Percentiles rank a stretch among this genome's conserved stretches.
phyloP scores from a whole-genome alignment of 92 coral and sea anemone genomes.

The Porites divaricata region DNA sequence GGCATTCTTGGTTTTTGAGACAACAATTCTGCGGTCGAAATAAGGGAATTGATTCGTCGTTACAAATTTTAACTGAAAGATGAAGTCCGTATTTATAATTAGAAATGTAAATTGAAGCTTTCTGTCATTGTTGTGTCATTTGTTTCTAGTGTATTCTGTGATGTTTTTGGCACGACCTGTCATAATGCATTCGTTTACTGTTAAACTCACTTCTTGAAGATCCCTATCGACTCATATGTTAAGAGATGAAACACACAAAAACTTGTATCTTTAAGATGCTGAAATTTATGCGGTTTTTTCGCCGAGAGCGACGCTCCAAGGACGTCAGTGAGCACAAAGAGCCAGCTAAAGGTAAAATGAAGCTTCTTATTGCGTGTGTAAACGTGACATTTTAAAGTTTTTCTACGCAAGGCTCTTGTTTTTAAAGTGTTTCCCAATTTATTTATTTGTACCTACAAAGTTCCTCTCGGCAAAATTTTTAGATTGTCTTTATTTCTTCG shows the following conservation, averaged over 20 bases:
- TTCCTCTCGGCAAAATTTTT: not conserved
- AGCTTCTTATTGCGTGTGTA: not conserved
- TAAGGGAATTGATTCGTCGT: conserved; percentile 7
- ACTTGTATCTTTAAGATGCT: conserved; percentile 7
- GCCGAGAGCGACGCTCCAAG: conserved; percentile 22
- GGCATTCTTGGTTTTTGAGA: not conserved
- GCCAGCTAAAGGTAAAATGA: conserved; percentile 25
- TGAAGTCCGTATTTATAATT: conserved; percentile 12
- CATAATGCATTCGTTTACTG: not conserved
- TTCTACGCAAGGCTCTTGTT: not conserved
- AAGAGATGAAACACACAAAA: conserved; percentile 12
- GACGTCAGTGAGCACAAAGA: not conserved
- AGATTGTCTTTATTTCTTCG: not conserved
- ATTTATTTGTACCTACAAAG: not conserved
- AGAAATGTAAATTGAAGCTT: conserved; percentile 26
- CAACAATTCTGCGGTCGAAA: not conserved
- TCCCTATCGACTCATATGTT: not conserved
- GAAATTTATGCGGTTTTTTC: conserved; percentile 21
- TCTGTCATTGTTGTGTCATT: conserved; percentile 1
- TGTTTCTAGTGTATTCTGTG: not conserved
- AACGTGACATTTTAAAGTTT: not conserved
- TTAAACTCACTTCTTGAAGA: not conserved
- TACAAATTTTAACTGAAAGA: conserved; percentile 1
- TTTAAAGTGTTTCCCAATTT: not conserved
- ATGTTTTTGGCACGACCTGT: conserved; percentile 1